A percentile compares a stretch with the other conserved stretches of the same genome.
Evolutionary conservation across 2,888 invertebrate species (phyloP).

Genomic region (Standfussiana lucernea): DNA sequence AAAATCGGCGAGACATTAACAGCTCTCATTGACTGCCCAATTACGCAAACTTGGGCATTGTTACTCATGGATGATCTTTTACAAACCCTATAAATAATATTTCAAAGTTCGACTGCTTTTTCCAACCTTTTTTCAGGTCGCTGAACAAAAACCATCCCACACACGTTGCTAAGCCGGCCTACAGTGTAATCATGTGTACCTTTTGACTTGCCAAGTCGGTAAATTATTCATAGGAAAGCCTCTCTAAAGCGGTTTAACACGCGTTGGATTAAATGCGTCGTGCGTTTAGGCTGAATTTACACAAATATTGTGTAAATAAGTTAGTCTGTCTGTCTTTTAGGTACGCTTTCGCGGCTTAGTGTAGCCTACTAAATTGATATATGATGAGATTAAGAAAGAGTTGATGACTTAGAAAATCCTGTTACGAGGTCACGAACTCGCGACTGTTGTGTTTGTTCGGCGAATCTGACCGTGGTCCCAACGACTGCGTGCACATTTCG

Average conservation of each 20-base stretch:
- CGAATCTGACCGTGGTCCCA: background rate
- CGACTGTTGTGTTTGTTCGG: background rate
- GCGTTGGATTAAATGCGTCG: conserved; percentile 17
- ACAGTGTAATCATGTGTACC: conserved; percentile 41
- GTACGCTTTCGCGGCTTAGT: background rate
- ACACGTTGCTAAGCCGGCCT: conserved; percentile 14
- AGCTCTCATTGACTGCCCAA: background rate
- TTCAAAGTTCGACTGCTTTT: conserved; percentile 2
- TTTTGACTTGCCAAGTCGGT: conserved; percentile 39
- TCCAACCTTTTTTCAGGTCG: conserved; percentile 15
- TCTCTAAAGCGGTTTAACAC: conserved; percentile 33
- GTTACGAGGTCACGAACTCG: background rate
- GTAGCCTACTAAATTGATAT: background rate
- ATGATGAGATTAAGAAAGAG: conserved; percentile 1
- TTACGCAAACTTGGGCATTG: background rate
- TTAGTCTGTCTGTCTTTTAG: background rate
- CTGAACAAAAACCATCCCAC: conserved; percentile 31
- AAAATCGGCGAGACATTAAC: background rate
- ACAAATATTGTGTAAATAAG: conserved; percentile 12
- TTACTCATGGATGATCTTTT: conserved; percentile 1
- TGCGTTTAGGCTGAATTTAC: conserved; percentile 30
- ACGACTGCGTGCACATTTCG: too few relatives aligned
- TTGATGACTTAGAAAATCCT: background rate
- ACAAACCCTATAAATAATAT: background rate
- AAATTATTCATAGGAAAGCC: conserved; percentile 56